phyloP scores from a whole-genome alignment of 2,888 invertebrate genomes.

The Drosophila paranaensis region DNA sequence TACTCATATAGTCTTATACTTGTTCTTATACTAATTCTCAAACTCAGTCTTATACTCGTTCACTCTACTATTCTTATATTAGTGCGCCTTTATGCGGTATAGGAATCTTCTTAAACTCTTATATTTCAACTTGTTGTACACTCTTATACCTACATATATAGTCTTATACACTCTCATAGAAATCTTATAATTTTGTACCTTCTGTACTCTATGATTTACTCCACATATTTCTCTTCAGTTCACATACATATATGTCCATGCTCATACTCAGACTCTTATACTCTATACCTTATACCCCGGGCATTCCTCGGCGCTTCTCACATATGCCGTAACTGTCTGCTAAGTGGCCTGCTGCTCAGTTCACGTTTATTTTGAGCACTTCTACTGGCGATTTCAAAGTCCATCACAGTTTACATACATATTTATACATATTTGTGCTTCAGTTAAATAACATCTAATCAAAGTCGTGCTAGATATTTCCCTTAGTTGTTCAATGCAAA shows the following conservation, averaged over 20 bases:
- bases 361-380: too few species aligned
- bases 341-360: not conserved
- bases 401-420: not conserved
- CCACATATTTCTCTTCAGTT: too few species aligned
- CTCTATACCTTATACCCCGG: not conserved
- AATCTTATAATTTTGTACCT: not conserved
- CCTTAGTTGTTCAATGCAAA: conserved; percentile 14
- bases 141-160: not conserved
- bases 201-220: not conserved
- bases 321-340: not conserved
- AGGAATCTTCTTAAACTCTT: too few species aligned
- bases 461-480: conserved; percentile 9
- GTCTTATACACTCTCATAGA: not conserved
- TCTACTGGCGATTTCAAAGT: not conserved
- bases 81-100: too few species aligned
- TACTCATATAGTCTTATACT: not conserved
- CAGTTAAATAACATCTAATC: conserved; percentile 28
- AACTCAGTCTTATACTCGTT: too few species aligned
- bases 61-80: too few species aligned
- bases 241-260: too few species aligned
- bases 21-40: too few species aligned
- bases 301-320: not conserved
- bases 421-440: not conserved
- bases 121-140: too few species aligned
- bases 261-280: not conserved